phyloP scores from a whole-genome alignment of 92 coral and sea anemone species.

The Actinernus sp. region DNA sequence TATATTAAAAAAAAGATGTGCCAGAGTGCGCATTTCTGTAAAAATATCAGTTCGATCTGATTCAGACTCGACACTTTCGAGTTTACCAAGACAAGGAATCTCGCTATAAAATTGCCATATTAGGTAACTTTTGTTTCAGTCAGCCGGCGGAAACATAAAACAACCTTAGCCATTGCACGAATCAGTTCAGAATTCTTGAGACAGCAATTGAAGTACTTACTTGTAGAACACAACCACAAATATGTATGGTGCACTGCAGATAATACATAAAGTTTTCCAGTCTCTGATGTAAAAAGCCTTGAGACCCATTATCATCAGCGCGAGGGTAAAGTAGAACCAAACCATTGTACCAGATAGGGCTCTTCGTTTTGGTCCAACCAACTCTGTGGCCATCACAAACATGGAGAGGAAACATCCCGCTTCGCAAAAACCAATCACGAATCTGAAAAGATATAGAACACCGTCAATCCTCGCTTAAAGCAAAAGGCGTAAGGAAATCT shows the following conservation, averaged over 20 bases:
- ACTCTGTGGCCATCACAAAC: constrained; percentile 80
- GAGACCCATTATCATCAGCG: constrained; percentile 64
- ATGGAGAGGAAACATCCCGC: constrained; percentile 72
- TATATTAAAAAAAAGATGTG: no score
- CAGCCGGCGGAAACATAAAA: no score
- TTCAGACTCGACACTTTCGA: no score
- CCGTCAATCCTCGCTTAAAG: no score
- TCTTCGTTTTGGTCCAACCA: constrained; percentile 77
- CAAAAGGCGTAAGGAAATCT: no score
- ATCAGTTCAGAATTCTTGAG: no score
- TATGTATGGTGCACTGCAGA: constrained; percentile 81
- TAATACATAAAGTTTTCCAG: constrained; percentile 71
- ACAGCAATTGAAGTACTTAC: constrained; percentile 63
- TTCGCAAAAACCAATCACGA: constrained; percentile 63
- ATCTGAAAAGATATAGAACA: constrained; percentile 64
- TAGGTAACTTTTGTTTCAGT: no score
- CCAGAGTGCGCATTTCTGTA: no score
- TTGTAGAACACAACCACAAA: constrained; percentile 73
- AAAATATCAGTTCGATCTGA: no score
- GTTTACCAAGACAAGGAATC: no score
- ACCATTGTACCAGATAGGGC: constrained; percentile 77
- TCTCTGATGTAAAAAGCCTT: constrained; percentile 69
- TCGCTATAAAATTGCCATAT: no score
- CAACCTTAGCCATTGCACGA: no score
- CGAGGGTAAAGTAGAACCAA: constrained; percentile 70